Percentiles rank a stretch among this genome's conserved stretches.
Conservation (phyloP, 37 sponge, comb jelly and placozoan species). For the Aplysina aerophoba region DNA sequence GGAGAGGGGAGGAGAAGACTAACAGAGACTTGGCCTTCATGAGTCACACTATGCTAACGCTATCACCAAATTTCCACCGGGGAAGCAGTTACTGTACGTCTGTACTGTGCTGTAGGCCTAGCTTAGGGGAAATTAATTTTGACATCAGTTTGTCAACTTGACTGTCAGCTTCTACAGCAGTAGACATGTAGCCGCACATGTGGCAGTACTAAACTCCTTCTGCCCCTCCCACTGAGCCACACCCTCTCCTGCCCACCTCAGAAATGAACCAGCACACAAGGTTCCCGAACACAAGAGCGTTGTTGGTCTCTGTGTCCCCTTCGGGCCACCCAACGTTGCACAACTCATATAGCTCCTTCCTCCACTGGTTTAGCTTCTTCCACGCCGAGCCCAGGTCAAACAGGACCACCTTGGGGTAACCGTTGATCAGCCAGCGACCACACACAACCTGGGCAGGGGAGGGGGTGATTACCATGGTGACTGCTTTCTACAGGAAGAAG, state of each 20-base stretch:
- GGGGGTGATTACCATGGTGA: neutral
- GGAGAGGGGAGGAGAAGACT: no score
- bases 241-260: constrained; percentile 53
- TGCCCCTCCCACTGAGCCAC: neutral
- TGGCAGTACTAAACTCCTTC: no score
- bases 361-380: constrained; percentile 77
- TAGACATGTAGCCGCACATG: no score
- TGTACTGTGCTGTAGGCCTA: no score
- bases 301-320: constrained; percentile 70
- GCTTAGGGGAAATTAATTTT: no score
- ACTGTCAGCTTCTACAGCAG: no score
- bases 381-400: constrained; percentile 89
- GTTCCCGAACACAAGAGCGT: constrained; percentile 88
- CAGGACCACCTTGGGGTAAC: constrained; percentile 88
- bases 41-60: no score
- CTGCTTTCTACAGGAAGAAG: neutral
- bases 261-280: constrained; percentile 90
- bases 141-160: no score
- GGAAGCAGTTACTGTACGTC: no score
- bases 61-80: no score
- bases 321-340: constrained; percentile 81
- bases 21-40: no score
- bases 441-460: constrained; percentile 74
- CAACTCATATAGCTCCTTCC: constrained; percentile 88
- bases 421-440: constrained; percentile 97